phyloP scores from a whole-genome alignment of 2,888 invertebrate genomes.

The Orchesellides sinensis region DNA sequence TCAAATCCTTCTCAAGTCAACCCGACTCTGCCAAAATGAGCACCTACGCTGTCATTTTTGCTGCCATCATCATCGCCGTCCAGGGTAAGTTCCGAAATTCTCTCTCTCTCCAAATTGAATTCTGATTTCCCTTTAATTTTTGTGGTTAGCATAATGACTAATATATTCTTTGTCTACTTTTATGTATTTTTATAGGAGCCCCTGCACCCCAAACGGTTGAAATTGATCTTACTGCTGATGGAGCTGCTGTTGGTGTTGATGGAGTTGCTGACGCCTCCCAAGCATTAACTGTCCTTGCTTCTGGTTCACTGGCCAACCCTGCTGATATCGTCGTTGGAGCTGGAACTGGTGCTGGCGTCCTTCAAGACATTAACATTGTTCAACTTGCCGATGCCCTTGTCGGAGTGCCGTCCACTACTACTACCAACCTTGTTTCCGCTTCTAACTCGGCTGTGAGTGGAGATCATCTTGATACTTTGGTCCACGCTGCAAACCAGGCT shows the following conservation, averaged over 20 bases:
- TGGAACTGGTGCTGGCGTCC: conserved; percentile 8
- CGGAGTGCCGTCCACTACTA: too few relatives aligned
- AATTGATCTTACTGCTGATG: neutral
- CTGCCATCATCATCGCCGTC: conserved; percentile 35
- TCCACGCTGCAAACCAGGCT: too few relatives aligned
- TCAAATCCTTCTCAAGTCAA: neutral
- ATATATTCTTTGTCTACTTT: neutral
- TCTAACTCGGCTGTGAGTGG: neutral
- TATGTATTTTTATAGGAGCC: conserved; percentile 11
- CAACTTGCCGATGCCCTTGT: conserved; percentile 4
- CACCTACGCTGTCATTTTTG: conserved; percentile 36
- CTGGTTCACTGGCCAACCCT: neutral
- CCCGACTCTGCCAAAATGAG: conserved; percentile 34
- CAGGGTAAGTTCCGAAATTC: neutral
- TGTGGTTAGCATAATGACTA: conserved; percentile 20
- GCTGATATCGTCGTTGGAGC: neutral
- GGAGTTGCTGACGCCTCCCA: neutral
- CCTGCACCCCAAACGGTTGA: conserved; percentile 5
- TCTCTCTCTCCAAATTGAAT: neutral
- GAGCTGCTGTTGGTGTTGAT: conserved; percentile 26
- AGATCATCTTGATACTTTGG: too few relatives aligned
- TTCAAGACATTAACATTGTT: conserved; percentile 5
- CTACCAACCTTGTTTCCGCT: neutral
- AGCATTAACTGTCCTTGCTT: neutral
- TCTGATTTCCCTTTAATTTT: neutral